A percentile compares a stretch with the other conserved stretches of the same genome.
Evolutionary conservation across 2,888 invertebrate genomes (phyloP).

Genomic region (Acrocyrtus sp.): DNA sequence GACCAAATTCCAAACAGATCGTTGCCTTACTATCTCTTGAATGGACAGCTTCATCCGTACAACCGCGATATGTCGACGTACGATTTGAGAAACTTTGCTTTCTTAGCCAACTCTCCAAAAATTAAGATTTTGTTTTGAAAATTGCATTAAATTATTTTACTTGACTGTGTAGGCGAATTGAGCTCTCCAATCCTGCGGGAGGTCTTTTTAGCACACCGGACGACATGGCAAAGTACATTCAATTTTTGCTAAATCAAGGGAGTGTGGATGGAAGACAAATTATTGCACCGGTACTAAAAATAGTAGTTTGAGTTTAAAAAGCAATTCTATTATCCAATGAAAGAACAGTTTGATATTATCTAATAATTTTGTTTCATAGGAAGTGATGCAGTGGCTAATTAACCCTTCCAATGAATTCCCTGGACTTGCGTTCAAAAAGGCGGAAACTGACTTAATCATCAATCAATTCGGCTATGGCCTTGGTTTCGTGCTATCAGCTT

Average conservation of each 20-base stretch:
- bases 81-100: too few species aligned
- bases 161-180: slow-evolving; percentile 36
- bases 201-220: slow-evolving; percentile 41
- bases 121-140: too few species aligned
- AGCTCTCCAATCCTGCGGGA: slow-evolving; percentile 24
- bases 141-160: neutral
- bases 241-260: slow-evolving; percentile 47
- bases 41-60: neutral
- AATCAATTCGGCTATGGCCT: slow-evolving; percentile 13
- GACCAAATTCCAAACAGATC: slow-evolving; percentile 13
- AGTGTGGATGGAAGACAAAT: slow-evolving; percentile 40
- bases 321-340: too few species aligned
- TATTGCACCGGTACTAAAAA: slow-evolving; percentile 36
- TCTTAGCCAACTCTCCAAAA: too few species aligned
- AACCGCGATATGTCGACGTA: slow-evolving; percentile 25
- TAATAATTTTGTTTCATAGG: too few species aligned
- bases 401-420: too few species aligned
- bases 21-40: slow-evolving; percentile 21
- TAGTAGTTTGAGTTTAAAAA: too few species aligned
- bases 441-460: too few species aligned
- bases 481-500: neutral
- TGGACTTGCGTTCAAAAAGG: too few species aligned
- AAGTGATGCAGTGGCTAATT: too few species aligned
- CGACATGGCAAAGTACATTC: slow-evolving; percentile 44
- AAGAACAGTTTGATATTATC: too few species aligned